A percentile compares a stretch with the other conserved stretches of the same genome.
These are phyloP conservation scores for Cariama cristata DNA, from an alignment of 2,113 vertebrate species.

Conservation along the genomic window DNA sequence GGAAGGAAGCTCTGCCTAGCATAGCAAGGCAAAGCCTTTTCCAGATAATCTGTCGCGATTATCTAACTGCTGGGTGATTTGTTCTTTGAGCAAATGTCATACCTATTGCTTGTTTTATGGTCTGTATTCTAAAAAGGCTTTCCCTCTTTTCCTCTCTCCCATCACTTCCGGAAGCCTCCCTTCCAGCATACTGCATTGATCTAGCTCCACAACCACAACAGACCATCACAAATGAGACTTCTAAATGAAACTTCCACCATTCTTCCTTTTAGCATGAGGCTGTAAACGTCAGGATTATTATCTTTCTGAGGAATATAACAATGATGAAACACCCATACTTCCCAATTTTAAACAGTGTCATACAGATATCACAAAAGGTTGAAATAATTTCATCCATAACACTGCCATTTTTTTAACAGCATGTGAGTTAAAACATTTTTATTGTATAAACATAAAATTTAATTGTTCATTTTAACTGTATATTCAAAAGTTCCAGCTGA, in stretches of 20 bases:
- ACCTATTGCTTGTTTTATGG: not conserved
- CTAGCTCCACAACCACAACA: not conserved
- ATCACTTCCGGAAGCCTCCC: not conserved
- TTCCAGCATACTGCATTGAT: fast-evolving
- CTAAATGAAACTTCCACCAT: not conserved
- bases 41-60: not conserved
- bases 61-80: not conserved
- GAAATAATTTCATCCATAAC: not conserved
- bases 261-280: not conserved
- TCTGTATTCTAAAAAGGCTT: not conserved
- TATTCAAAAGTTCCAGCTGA: not conserved
- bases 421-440: not conserved
- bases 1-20: not conserved
- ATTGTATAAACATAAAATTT: not conserved
- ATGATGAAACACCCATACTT: not conserved
- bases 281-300: not conserved
- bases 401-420: fast-evolving
- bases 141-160: not conserved
- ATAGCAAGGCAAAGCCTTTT: not conserved
- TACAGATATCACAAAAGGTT: not conserved
- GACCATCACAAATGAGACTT: not conserved
- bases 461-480: not conserved
- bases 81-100: not conserved
- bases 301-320: not conserved
- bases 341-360: not conserved